Base-by-base conservation (phyloP, 2,797 vertebrate genomes). In the Babyrousa celebensis region DNA sequence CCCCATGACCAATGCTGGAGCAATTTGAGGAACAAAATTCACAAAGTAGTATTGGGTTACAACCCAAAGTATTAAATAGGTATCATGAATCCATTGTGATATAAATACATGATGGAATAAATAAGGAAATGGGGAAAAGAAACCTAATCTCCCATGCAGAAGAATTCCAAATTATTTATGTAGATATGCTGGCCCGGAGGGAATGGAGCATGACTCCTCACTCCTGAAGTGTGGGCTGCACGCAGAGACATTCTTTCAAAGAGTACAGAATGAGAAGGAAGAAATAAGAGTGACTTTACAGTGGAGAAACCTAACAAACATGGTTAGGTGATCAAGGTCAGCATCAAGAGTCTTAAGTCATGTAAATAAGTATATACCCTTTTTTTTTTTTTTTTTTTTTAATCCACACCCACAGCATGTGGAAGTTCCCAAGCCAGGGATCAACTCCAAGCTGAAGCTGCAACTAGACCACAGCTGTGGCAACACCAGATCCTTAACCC, bases 111-210 rank as follows among this genome's bases (percentile, higher is more conserved):
- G 60, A 56, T 58, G 29, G 11, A 82, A 71, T 58, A 71, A 77
- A 70, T 77, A 85, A 79, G 65, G 70, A 71, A 95, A 36, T 25
- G n/a, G 58, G 21, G 60, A 32, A 72, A 60, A 91, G 18, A 63
- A 88, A 79, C 67, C 65, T 56, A 54, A 67, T 74, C 11, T 83
- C 36, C 1, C 48, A 78, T 71, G 68, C 18, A 71, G 54, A 58
- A 88, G 54, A 90, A 87, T 65, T 72, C 32, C 63, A 67, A 68
- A 65, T 96, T 83, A 40, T 72, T 74, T 80, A 21, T 79, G 27
- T 54, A 21, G 29, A 23, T 71, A 32, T 43, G 77, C 65, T 65
- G 40, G 62, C 27, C 16, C 60, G 1, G 0, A 63, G 93, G 15
- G 63, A 2, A 10, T 67, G 40, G 23, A 71, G 5, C 21, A 21